A percentile compares a stretch with the other conserved stretches of the same genome.
These are phyloP conservation scores for Diplogasteroides magnus DNA, from an alignment of 1,140 invertebrate species.

Conservation along the genomic window DNA sequence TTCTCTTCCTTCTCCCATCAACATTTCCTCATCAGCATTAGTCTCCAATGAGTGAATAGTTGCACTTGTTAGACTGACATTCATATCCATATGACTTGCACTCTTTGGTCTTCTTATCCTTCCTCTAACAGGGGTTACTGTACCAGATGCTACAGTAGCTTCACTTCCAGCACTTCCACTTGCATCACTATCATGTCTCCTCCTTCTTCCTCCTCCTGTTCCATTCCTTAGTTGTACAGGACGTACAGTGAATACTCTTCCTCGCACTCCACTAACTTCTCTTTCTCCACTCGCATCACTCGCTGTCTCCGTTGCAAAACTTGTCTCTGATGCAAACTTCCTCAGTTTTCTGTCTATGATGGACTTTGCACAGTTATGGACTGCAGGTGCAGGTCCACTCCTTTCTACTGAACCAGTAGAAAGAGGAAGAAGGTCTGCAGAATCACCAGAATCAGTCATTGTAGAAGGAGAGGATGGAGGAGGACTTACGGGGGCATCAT, in stretches of 20 bases:
- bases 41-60: constrained; percentile 46
- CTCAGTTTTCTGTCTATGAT: constrained; percentile 35
- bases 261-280: constrained; percentile 16
- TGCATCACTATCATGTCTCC: constrained; percentile 38
- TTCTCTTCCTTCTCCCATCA: background rate
- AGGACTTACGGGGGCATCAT: too few relatives aligned
- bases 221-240: background rate
- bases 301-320: constrained; percentile 33
- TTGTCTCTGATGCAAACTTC: constrained; percentile 43
- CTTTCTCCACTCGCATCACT: constrained; percentile 17
- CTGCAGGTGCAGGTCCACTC: constrained; percentile 24
- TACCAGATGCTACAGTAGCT: constrained; percentile 41
- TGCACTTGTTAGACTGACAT: constrained; percentile 45
- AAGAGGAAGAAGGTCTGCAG: background rate
- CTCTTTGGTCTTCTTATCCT: constrained; percentile 28
- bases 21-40: constrained; percentile 11
- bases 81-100: constrained; percentile 27
- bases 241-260: constrained; percentile 10
- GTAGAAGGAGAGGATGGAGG: too few relatives aligned
- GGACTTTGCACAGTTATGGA: constrained; percentile 31
- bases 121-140: constrained; percentile 20
- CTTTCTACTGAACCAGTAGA: constrained; percentile 16
- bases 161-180: constrained; percentile 39
- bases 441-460: constrained; percentile 9
- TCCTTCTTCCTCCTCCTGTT: constrained; percentile 3